Evolutionary conservation across 1,140 invertebrate species (phyloP), one percentile per base, ranked within the genome.

Genomic region (Phthorimaea operculella): DNA sequence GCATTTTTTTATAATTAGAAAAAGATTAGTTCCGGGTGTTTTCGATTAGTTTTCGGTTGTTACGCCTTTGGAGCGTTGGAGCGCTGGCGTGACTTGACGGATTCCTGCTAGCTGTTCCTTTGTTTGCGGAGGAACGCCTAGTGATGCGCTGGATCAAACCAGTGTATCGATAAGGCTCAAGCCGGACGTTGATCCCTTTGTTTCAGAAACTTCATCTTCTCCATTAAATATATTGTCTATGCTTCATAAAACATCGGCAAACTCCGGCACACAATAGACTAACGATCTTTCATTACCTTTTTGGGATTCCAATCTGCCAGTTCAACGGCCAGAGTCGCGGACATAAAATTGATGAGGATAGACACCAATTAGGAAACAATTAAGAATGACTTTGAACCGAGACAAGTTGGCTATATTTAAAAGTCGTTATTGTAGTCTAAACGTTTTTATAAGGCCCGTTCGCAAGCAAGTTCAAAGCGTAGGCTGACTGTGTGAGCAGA

Each of bases 31-130:
- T 79, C 70, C 72, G 76, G 79, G 72, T 74, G 71, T 77, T 79
- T 79, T 79, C 69, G 79, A 83, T 79, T 79, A 76, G 71, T 73
- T 76, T 79, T 79, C 62, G 75, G 74, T 61, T 74, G 68, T 78
- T 67, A 67, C 66, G 55, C 39, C 55, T 53, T 52, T 54, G 57
- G 60, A 57, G 56, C 58, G 56, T 59, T 28, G 55, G 63, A 47
- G 53, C 54, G 60, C 33, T 63, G 64, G 66, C 76, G 70, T 83
- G 80, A 83, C 78, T 79, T 71, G 74, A 70, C 80, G 70, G 66
- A 80, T 77, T 70, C 76, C 66, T 78, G 59, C 58, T 68, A 65
- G 67, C 51, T 64, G 63, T 68, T 74, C 65, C 75, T 77, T 79
- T 79, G 73, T 78, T 75, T 70, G 68, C 68, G 66, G 68, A 78